These are phyloP conservation scores for Cydia fagiglandana DNA, from an alignment of 1,140 invertebrate species.

Conservation along the genomic window DNA sequence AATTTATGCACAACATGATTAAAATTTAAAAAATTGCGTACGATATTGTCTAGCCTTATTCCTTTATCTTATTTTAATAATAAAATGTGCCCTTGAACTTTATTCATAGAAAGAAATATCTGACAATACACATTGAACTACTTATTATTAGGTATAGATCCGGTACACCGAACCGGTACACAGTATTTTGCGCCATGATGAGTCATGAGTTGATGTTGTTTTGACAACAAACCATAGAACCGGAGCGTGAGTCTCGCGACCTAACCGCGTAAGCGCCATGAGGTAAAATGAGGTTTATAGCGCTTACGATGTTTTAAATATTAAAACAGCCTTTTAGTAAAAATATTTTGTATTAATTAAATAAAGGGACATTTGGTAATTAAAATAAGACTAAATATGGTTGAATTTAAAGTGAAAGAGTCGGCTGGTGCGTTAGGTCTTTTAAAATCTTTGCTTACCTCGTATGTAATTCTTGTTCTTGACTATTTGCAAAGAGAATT, in stretches of 20 bases:
- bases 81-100: neutral
- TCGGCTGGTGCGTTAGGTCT: neutral
- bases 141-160: too few species aligned
- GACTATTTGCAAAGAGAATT: neutral
- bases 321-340: neutral
- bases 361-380: neutral
- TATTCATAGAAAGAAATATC: too few species aligned
- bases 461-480: constrained; percentile 17
- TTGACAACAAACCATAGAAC: too few species aligned
- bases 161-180: too few species aligned
- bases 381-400: neutral
- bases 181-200: too few species aligned
- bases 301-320: too few species aligned
- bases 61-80: neutral
- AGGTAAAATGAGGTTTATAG: too few species aligned
- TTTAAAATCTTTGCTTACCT: constrained; percentile 27
- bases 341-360: neutral
- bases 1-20: constrained; percentile 3
- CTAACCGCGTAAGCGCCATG: too few species aligned
- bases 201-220: too few species aligned
- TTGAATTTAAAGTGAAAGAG: neutral
- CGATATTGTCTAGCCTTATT: neutral
- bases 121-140: too few species aligned
- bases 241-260: too few species aligned
- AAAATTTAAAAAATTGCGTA: neutral